Evolutionary conservation across 2,888 invertebrate genomes (phyloP).

Genomic region (Acleris laterana): DNA sequence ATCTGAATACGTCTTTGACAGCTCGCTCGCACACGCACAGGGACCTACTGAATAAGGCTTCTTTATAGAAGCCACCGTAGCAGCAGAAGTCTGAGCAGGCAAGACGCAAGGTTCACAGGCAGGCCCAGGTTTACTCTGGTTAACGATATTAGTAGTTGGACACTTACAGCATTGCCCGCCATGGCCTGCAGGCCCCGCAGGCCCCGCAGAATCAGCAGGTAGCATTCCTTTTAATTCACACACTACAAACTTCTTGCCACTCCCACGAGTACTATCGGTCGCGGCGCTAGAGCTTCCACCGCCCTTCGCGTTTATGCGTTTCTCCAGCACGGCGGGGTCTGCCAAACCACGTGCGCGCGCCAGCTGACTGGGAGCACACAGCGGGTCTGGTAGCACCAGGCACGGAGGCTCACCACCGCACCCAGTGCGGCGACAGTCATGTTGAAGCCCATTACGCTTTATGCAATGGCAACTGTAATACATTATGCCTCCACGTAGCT

Average conservation of each 20-base stretch:
- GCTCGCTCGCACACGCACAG: constrained; percentile 41
- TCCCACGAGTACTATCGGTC: constrained; percentile 48
- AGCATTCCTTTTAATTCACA: constrained; percentile 74
- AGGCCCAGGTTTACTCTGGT: constrained; percentile 36
- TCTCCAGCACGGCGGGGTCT: constrained; percentile 64
- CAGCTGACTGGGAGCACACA: constrained; percentile 81
- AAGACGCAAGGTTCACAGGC: constrained; percentile 42
- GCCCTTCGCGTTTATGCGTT: constrained; percentile 56
- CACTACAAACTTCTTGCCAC: constrained; percentile 74
- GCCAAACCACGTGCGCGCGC: constrained; percentile 76
- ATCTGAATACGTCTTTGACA: constrained; percentile 35
- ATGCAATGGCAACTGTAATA: constrained; percentile 85
- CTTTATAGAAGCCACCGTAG: constrained; percentile 29
- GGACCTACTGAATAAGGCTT: constrained; percentile 42
- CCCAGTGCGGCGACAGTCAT: constrained; percentile 82
- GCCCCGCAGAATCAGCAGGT: constrained; percentile 52
- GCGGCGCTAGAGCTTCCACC: constrained; percentile 51
- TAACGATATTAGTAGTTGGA: constrained; percentile 43
- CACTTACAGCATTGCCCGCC: constrained; percentile 75
- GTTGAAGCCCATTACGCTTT: constrained; percentile 85
- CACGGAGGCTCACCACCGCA: constrained; percentile 83
- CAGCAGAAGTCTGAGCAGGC: constrained; percentile 36
- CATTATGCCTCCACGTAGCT: constrained; percentile 82
- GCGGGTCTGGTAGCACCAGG: constrained; percentile 79
- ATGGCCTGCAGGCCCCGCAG: constrained; percentile 49